phyloP scores from a whole-genome alignment of 1,140 invertebrate genomes.

The Latrodectus geometricus region DNA sequence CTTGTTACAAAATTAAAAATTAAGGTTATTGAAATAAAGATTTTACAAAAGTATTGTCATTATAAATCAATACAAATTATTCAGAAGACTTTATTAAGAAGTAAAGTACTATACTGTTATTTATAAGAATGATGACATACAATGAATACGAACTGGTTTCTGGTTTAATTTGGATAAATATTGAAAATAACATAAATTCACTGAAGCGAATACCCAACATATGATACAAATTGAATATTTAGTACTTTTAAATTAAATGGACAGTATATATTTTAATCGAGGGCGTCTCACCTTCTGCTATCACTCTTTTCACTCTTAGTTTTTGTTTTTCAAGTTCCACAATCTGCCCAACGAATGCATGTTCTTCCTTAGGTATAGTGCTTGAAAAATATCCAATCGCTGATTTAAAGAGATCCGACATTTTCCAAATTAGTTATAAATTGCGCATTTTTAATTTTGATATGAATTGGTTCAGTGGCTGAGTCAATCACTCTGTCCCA shows the following conservation, averaged over 20 bases:
- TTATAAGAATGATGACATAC: too few species aligned
- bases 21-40: too few species aligned
- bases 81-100: too few species aligned
- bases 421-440: conserved; percentile 66
- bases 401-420: conserved; percentile 90
- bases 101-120: too few species aligned
- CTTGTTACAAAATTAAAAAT: too few species aligned
- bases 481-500: conserved; percentile 12
- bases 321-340: conserved; percentile 90
- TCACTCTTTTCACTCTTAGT: conserved; percentile 87
- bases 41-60: too few species aligned
- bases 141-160: too few species aligned
- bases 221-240: too few species aligned
- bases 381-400: conserved; percentile 82
- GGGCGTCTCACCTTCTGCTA: conserved; percentile 85
- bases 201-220: too few species aligned
- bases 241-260: neutral
- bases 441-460: conserved; percentile 5
- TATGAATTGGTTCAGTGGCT: neutral
- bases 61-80: too few species aligned
- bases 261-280: conserved; percentile 11
- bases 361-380: conserved; percentile 75
- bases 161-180: too few species aligned
- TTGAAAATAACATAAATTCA: too few species aligned
- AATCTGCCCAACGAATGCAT: conserved; percentile 90